Base-by-base conservation (phyloP, 2,888 invertebrate genomes). In the Drosophila formosana region DNA sequence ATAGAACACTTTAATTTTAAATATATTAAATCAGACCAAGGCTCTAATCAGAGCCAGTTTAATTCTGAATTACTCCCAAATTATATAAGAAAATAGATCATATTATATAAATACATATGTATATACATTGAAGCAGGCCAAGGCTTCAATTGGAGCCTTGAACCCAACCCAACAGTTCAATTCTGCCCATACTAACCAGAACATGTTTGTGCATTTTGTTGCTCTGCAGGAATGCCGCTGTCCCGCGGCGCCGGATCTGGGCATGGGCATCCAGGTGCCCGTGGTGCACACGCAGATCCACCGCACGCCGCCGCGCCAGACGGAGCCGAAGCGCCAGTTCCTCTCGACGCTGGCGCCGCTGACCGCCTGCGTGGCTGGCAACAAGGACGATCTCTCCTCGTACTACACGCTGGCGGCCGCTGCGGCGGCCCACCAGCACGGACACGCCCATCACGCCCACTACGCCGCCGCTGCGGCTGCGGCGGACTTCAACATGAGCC, bases 311-410 rank as follows among this genome's bases (percentile, higher is more conserved):
- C 92, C 92, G n/a, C 89, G 94, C 1, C 93, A 94, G 63, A 85
- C 93, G 1, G 96, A 96, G 83, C 94, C 95, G 0, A 94, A 96
- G 46, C 94, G 96, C 63, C 97, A 96, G 91, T 96, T 97, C 91
- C 92, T 97, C 26, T 95, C 96, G 0, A 96, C 96, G 0, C 91
- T 97, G 64, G 96, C 96, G 0, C 96, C 97, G 0, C 92, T 96
- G 45, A 96, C 96, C 1, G 95, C 96, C 2, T 97, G 97, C 87
- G 96, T 96, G 8, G 94, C 95, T 0, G 94, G 95, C 0, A 93
- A 92, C 60, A 93, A 93, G 55, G 95, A 95, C 55, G 95, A 95
- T 57, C 82, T 93, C 25, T 93, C 93, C 43, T 95, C 95, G 66
- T 95, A 95, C 70, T 95, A 95, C 66, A 93, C 94, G 7, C 92